Percentiles rank a stretch among this genome's conserved stretches.
These are phyloP conservation scores for Tetramorium alpestre DNA, from an alignment of 1,140 invertebrate species.

Conservation along the genomic window DNA sequence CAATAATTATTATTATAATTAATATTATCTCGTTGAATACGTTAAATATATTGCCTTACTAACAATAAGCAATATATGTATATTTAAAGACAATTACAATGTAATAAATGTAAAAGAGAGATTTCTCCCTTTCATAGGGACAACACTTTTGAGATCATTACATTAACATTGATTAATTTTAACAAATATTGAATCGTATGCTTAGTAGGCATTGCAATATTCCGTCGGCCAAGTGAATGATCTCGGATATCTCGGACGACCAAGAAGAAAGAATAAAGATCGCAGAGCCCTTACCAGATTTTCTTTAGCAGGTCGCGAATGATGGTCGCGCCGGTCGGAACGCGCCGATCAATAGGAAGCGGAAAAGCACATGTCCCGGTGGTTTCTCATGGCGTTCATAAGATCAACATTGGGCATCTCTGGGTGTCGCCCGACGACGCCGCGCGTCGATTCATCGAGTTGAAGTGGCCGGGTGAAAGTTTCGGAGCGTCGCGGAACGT, in stretches of 20 bases:
- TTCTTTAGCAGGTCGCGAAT: constrained; percentile 62
- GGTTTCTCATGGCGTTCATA: constrained; percentile 53
- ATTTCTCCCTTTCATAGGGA: not conserved
- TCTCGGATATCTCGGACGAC: not conserved
- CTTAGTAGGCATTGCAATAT: not conserved
- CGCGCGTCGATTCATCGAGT: not conserved
- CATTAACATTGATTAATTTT: not conserved
- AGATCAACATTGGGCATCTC: constrained; percentile 29
- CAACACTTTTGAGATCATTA: not conserved
- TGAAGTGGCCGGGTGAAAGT: not conserved
- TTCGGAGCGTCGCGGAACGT: not conserved
- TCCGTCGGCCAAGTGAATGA: not conserved
- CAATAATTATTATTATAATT: not conserved
- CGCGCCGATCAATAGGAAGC: constrained; percentile 78
- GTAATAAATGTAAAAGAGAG: not conserved
- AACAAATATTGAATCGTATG: not conserved
- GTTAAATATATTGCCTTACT: not conserved
- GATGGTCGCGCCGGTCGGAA: constrained; percentile 71
- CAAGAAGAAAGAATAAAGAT: not conserved
- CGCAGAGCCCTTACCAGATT: constrained; percentile 59
- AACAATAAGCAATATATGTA: not conserved
- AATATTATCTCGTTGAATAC: not conserved
- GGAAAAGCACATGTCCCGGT: constrained; percentile 77
- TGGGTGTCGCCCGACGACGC: not conserved
- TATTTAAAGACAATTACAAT: too few relatives aligned